Evolutionary conservation across 2,888 invertebrate species (phyloP), one percentile per base, ranked within the genome.

Genomic region (Corythucha ciliata): DNA sequence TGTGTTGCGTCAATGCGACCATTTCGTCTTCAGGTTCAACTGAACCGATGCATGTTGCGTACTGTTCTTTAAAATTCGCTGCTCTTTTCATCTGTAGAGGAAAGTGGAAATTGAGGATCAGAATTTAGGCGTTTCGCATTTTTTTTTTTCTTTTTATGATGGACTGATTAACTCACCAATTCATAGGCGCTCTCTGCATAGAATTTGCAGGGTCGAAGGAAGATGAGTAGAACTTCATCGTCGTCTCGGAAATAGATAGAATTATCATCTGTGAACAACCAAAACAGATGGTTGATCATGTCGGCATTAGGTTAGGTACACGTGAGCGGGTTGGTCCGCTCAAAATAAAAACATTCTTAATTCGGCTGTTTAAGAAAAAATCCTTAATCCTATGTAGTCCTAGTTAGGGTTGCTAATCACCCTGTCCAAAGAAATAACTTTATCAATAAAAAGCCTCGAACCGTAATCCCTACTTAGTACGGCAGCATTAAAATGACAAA

Each of bases 171-270:
- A 69, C 83, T 78, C 66, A 84, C 85, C 73, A 88, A 70, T 63
- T 79, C 80, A 51, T 80, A 70, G 0, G 88, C 88, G 68, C 86
- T 85, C 62, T 86, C 75, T 0, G 87, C 81, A 61, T 88, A 87
- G 71, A 77, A 89, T 67, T 89, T 88, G 69, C 83, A 82, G 22
- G 86, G 84, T 53, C 89, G 75, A 52, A 89, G 70, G 65, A 85
- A 86, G 56, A 84, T 81, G n/a, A 78, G 72, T 8, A 89, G 73
- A 36, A 83, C 76, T 26, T 83, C 83, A 60, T 88, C 87, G 59
- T 83, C 83, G 34, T 84, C 83, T 53, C 75, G 76, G 63, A 70
- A 85, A 64, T 75, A 72, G 48, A 86, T 64, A 55, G 81, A 81
- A 41, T 77, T 74, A 59, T 77, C 76, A 61, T 79, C 82, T 72